These are phyloP conservation scores for Passer domesticus DNA, from an alignment of 2,113 vertebrate species.

Conservation along the genomic window DNA sequence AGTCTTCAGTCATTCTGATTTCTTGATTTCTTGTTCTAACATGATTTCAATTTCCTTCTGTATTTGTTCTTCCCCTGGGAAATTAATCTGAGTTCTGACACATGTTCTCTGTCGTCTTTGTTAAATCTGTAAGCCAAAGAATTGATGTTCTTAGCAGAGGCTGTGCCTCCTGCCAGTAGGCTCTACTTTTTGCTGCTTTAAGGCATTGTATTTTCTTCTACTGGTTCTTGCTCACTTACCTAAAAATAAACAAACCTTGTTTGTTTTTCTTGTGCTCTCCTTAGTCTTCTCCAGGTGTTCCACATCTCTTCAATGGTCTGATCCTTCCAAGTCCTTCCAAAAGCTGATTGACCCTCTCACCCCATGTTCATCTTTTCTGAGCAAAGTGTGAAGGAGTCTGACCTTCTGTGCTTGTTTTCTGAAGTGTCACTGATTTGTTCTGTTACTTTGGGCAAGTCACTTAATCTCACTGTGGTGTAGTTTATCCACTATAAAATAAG, in stretches of 20 bases:
- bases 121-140: not conserved
- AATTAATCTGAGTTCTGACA: slow-evolving; percentile 39
- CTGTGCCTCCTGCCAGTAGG: not conserved
- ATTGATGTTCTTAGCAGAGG: not conserved
- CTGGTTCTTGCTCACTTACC: not conserved
- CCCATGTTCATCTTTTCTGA: not conserved
- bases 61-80: slow-evolving; percentile 24
- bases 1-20: not conserved
- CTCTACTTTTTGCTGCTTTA: not conserved
- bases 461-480: slow-evolving; percentile 46
- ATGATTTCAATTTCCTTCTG: slow-evolving; percentile 27
- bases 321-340: not conserved
- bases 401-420: not conserved
- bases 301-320: not conserved
- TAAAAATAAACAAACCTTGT: not conserved
- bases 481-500: slow-evolving; percentile 63
- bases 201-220: not conserved
- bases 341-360: not conserved
- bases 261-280: not conserved
- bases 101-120: slow-evolving; percentile 13
- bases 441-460: slow-evolving; percentile 55
- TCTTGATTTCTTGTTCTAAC: slow-evolving; percentile 43
- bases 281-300: not conserved
- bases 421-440: slow-evolving; percentile 24
- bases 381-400: not conserved